These are phyloP conservation scores for Acronicta leporina DNA, from an alignment of 2,888 invertebrate species.

Conservation along the genomic window DNA sequence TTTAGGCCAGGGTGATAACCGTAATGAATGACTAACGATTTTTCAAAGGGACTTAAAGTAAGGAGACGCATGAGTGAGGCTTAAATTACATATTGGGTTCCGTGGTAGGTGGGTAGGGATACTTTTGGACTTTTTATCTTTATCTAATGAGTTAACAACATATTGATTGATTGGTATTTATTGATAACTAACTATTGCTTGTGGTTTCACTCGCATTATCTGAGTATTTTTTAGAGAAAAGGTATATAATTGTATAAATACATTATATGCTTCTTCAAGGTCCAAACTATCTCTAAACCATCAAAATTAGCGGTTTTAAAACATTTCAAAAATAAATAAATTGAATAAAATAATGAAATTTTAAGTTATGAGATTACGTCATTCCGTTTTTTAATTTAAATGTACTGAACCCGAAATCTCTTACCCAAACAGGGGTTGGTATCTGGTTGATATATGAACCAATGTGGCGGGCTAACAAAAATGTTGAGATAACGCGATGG, in stretches of 20 bases:
- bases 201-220: too few species aligned
- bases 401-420: constrained; percentile 30
- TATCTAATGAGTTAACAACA: too few species aligned
- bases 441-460: constrained; percentile 71
- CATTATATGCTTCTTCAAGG: too few species aligned
- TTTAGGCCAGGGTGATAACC: constrained; percentile 56
- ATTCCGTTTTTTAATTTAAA: constrained; percentile 41
- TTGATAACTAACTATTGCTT: too few species aligned
- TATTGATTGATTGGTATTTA: too few species aligned
- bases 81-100: constrained; percentile 19
- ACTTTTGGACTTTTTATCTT: too few species aligned
- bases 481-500: constrained; percentile 66
- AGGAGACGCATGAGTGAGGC: constrained; percentile 23
- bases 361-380: not conserved
- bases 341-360: too few species aligned
- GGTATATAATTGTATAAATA: too few species aligned
- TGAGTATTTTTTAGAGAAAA: too few species aligned
- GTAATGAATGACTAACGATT: constrained; percentile 57
- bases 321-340: too few species aligned
- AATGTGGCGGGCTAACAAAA: constrained; percentile 69
- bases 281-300: too few species aligned
- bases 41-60: constrained; percentile 44
- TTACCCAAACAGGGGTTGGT: constrained; percentile 55
- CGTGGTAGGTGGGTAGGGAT: constrained; percentile 2
- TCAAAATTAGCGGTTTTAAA: too few species aligned